Evolutionary conservation across 2,888 invertebrate species (phyloP).

Genomic region (Pelosia muscerda): DNA sequence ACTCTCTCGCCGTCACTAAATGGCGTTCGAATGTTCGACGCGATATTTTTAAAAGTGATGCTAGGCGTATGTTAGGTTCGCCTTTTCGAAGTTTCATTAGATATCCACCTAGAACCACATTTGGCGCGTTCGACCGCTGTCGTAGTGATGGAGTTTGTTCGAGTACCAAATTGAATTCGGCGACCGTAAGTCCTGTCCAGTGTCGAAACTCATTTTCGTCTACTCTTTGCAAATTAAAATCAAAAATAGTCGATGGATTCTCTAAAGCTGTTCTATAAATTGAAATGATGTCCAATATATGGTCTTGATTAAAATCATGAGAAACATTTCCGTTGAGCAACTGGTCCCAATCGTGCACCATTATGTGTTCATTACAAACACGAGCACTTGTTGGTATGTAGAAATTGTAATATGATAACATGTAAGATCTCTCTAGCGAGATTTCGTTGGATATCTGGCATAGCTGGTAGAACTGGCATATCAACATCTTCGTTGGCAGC

Average conservation of each 20-base stretch:
- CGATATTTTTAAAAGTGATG: too few species aligned
- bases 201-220: constrained; percentile 21
- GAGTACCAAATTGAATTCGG: constrained; percentile 11
- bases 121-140: neutral
- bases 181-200: constrained; percentile 8
- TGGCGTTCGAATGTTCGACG: neutral
- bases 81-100: constrained; percentile 8
- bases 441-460: constrained; percentile 5
- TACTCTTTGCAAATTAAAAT: constrained; percentile 19
- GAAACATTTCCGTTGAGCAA: constrained; percentile 8
- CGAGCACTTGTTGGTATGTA: constrained; percentile 6
- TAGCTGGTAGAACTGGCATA: neutral
- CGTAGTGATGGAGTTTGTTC: constrained; percentile 16
- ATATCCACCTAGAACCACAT: neutral
- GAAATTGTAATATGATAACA: constrained; percentile 12
- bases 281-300: constrained; percentile 11
- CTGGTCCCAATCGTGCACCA: constrained; percentile 1
- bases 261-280: constrained; percentile 14
- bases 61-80: neutral
- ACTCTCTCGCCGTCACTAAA: neutral
- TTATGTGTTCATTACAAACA: constrained; percentile 14
- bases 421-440: neutral
- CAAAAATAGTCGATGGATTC: constrained; percentile 9
- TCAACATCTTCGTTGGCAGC: constrained; percentile 10
- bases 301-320: constrained; percentile 12